phyloP scores from a whole-genome alignment of 2,888 invertebrate genomes.

The Drosophila siamana region DNA sequence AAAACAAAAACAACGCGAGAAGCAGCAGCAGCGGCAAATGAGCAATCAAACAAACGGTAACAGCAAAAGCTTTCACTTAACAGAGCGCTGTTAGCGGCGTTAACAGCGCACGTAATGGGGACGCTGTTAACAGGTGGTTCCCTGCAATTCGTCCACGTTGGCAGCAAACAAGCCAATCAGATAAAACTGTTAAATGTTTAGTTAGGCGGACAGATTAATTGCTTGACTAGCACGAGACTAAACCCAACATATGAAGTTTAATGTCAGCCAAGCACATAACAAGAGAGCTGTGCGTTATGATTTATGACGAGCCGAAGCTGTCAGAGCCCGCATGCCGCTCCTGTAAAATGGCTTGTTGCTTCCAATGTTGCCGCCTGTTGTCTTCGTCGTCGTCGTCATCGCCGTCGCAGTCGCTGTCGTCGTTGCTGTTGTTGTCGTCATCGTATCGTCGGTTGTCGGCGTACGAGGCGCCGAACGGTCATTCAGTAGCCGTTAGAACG shows the following conservation, averaged over 20 bases:
- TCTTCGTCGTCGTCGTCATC: constrained; percentile 42
- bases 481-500: constrained; percentile 80
- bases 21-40: constrained; percentile 4
- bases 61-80: constrained; percentile 39
- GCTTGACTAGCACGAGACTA: constrained; percentile 56
- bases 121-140: constrained; percentile 55
- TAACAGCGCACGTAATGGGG: constrained; percentile 28
- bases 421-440: constrained; percentile 22
- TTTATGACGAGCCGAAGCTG: constrained; percentile 7
- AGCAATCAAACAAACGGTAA: background rate
- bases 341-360: constrained; percentile 72
- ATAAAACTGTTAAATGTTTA: constrained; percentile 52
- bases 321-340: constrained; percentile 46
- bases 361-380: constrained; percentile 54
- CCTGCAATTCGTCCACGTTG: constrained; percentile 8
- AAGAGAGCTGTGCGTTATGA: constrained; percentile 3
- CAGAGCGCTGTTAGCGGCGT: constrained; percentile 29
- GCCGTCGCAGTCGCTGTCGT: constrained; percentile 27
- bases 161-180: constrained; percentile 25
- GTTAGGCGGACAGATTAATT: constrained; percentile 66
- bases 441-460: constrained; percentile 41
- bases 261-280: constrained; percentile 24
- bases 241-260: constrained; percentile 10
- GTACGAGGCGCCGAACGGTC: constrained; percentile 58
- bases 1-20: background rate